phyloP scores from a whole-genome alignment of 2,113 vertebrate species.

The Ivindomyrus marchei region DNA sequence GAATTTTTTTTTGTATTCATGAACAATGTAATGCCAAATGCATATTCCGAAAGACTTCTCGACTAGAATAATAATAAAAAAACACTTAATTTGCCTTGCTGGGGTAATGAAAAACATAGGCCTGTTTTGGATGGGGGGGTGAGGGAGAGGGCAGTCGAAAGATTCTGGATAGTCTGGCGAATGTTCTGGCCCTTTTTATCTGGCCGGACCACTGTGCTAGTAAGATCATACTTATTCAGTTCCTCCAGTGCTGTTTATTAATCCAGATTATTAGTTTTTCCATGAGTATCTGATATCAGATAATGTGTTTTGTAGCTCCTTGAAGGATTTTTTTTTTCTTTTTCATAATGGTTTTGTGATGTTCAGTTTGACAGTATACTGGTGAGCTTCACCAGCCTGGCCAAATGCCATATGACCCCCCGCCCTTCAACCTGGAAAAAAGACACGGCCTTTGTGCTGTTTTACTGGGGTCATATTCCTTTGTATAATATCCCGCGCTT shows the following conservation, averaged over 20 bases:
- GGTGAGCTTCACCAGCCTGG: not conserved
- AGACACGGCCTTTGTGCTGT: not conserved
- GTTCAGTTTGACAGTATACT: not conserved
- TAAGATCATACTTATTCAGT: not conserved
- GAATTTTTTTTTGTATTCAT: not conserved
- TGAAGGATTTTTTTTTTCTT: not conserved
- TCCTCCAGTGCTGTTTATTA: not conserved
- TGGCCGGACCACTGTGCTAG: not conserved
- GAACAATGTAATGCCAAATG: not conserved
- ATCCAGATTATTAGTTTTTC: not conserved
- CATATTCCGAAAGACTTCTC: not conserved
- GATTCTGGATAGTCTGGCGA: not conserved
- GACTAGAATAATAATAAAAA: not conserved
- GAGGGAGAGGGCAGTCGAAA: not conserved
- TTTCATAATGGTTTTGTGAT: not conserved
- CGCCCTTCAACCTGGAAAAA: not conserved
- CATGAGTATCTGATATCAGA: not conserved
- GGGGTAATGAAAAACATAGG: not conserved
- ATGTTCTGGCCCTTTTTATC: not conserved
- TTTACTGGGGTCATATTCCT: not conserved
- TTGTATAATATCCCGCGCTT: not conserved
- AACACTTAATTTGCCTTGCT: not conserved
- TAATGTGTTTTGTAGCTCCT: not conserved
- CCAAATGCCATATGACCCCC: not conserved
- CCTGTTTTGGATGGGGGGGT: not conserved